Percentiles rank a stretch among this genome's conserved stretches.
phyloP scores from a whole-genome alignment of 2,113 vertebrate species.

The Aspidoscelis tigris region DNA sequence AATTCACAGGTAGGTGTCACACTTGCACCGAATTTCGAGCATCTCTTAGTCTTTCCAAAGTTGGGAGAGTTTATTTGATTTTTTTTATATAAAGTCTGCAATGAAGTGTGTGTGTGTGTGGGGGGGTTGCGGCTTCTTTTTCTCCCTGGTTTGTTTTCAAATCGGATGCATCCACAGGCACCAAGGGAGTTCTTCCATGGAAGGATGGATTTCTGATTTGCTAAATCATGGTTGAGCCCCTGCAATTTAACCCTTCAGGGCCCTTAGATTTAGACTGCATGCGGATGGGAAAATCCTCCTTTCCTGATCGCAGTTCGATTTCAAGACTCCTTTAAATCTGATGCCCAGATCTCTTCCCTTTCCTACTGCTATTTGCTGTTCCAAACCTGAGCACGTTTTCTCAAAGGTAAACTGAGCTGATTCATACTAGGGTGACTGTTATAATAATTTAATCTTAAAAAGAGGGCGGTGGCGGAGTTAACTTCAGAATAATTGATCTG shows the following conservation, averaged over 20 bases:
- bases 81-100: background rate
- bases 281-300: too few relatives aligned
- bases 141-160: background rate
- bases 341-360: background rate
- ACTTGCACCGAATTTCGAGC: constrained; percentile 91
- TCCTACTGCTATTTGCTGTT: background rate
- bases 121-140: too few relatives aligned
- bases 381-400: background rate
- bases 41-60: constrained; percentile 44
- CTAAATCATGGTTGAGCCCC: background rate
- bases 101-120: too few relatives aligned
- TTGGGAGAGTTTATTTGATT: background rate
- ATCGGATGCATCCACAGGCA: background rate
- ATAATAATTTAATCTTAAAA: too few relatives aligned
- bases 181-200: background rate
- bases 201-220: constrained; percentile 8
- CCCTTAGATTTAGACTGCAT: too few relatives aligned
- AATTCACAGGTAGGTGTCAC: constrained; percentile 97
- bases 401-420: background rate
- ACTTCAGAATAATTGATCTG: too few relatives aligned
- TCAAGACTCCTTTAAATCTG: background rate
- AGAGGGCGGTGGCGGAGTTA: too few relatives aligned
- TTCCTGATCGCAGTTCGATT: too few relatives aligned
- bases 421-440: too few relatives aligned
- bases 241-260: background rate